A percentile compares a stretch with the other conserved stretches of the same genome.
Evolutionary conservation across 2,113 vertebrate species (phyloP).

Genomic region (Furnarius figulus): DNA sequence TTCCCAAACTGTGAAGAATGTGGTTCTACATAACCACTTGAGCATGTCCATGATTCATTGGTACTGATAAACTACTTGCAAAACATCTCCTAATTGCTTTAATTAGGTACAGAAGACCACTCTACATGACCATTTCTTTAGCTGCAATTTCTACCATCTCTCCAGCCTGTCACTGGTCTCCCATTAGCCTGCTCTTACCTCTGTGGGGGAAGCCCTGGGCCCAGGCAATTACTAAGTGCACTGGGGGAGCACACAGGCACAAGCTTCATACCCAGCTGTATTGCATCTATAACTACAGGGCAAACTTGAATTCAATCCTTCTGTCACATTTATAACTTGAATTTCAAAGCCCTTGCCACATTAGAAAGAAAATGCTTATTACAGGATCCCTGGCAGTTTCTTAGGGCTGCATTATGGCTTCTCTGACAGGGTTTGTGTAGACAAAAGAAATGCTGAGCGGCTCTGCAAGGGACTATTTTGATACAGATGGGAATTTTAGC

Average conservation of each 20-base stretch:
- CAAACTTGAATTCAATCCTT: background rate
- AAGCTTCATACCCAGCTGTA: background rate
- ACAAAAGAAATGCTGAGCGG: slow-evolving; percentile 9
- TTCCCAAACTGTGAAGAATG: background rate
- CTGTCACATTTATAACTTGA: background rate
- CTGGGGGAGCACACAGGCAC: background rate
- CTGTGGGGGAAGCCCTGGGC: background rate
- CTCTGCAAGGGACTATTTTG: slow-evolving; percentile 25
- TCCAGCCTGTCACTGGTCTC: background rate
- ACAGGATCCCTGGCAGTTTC: background rate
- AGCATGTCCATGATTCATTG: background rate
- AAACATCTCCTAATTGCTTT: background rate
- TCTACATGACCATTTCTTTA: background rate
- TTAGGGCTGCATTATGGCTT: background rate
- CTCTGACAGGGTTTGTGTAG: background rate
- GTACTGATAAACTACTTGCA: background rate
- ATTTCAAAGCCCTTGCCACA: background rate
- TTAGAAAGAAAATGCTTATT: slow-evolving; percentile 6
- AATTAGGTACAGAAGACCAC: background rate
- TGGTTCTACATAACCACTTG: background rate
- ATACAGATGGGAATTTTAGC: background rate
- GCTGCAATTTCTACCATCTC: background rate
- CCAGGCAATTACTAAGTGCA: background rate
- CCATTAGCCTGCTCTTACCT: background rate
- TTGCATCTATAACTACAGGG: background rate